These are phyloP conservation scores for Drosophila navojoa DNA, from an alignment of 1,140 invertebrate genomes.

Conservation along the genomic window DNA sequence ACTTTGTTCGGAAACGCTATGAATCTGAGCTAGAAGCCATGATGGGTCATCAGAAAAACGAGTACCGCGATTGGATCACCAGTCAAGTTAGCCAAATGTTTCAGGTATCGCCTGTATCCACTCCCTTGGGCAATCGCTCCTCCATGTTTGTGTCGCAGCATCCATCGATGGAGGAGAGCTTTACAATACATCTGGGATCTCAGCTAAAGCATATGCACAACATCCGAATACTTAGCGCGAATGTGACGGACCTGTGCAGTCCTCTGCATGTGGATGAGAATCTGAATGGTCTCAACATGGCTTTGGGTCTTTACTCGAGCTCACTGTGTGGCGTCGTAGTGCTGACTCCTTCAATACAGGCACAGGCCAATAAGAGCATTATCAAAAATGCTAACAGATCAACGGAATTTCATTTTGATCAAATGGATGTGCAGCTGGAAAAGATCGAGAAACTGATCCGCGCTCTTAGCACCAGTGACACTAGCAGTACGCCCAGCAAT, in stretches of 20 bases:
- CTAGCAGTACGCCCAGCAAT: constrained; percentile 56
- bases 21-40: constrained; percentile 91
- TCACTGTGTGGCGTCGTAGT: constrained; percentile 95
- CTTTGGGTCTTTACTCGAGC: constrained; percentile 96
- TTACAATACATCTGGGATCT: constrained; percentile 98
- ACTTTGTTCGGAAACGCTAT: constrained; percentile 90
- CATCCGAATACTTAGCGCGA: constrained; percentile 93
- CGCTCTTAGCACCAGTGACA: constrained; percentile 72
- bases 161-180: constrained; percentile 93
- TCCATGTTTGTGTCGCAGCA: constrained; percentile 82
- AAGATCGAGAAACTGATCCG: constrained; percentile 87
- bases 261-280: constrained; percentile 85
- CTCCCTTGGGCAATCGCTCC: constrained; percentile 81
- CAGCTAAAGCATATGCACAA: constrained; percentile 99
- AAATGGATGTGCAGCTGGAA: constrained; percentile 91
- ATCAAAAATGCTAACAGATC: constrained; percentile 82
- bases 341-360: constrained; percentile 88
- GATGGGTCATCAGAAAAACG: constrained; percentile 90
- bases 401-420: constrained; percentile 83
- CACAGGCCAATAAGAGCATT: constrained; percentile 75
- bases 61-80: constrained; percentile 92
- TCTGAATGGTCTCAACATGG: constrained; percentile 90
- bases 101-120: constrained; percentile 69
- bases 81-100: constrained; percentile 79
- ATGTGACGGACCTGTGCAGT: constrained; percentile 94